Evolutionary conservation across 2,113 vertebrate species (phyloP), one percentile per base, ranked within the genome.

Genomic region (Barnardius zonarius): DNA sequence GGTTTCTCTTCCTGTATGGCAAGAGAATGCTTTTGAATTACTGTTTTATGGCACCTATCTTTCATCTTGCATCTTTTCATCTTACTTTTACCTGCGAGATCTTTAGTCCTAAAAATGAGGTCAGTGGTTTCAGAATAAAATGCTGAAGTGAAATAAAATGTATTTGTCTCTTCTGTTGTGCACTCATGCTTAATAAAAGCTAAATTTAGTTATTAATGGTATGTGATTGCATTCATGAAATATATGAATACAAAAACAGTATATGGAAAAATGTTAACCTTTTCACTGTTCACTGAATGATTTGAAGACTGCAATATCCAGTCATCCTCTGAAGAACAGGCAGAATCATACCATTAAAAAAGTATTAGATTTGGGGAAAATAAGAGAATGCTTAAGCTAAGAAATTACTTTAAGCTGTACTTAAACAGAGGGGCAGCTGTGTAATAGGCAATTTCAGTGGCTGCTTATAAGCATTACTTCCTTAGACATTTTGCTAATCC

Each of bases 111-210:
- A 68, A 92, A 86, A 75, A 81, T 11, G 2, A 93, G 91, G 88
- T 82, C 89, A 93, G 8, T 75, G 39, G 55, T 81, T 95, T 94
- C 90, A 88, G 61, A 96, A 86, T 76, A 93, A 94, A 96, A 93
- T 46, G 35, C 31, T 82, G 27, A 92, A 83, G 30, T 92, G 15
- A 86, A 96, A 83, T 49, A 46, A 87, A 80, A 75, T 20, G 35
- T 8, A 13, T 86, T 78, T 92, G 48, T 92, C 18, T 78, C 27
- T 81, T 94, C 27, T 48, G 25, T 96, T 79, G 39, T 75, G 80
- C 2, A 0, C 41, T 86, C 76, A 35, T 86, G 83, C 61, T 93
- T 92, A 88, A 64, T 90, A 78, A 93, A 95, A 93, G 43, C 33
- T 84, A 72, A 68, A 81, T 92, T 13, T 57, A 70, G 61, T 92